Base-by-base conservation (phyloP, 2,113 vertebrate species). In the Tragelaphus strepsiceros region DNA sequence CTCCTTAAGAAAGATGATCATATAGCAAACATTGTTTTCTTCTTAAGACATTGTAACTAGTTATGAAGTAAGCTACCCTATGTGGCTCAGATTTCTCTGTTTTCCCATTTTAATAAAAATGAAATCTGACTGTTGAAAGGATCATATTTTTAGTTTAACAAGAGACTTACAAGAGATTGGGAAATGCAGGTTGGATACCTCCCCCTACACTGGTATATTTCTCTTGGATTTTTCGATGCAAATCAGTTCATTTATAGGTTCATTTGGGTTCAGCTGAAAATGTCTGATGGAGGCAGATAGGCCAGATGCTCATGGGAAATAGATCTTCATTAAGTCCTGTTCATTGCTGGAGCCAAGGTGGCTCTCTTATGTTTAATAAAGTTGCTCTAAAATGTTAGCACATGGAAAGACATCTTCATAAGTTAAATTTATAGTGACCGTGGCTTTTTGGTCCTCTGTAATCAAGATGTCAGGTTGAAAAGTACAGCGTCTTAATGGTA, bases 171-270 rank as follows among this genome's bases (percentile, higher is more conserved):
- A 8, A 94, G 61, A 95, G 62, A 59, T 96, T 90, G 32, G 17
- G n/a, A 94, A 90, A 49, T 92, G 53, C 46, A 87, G 80, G 54
- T 82, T 86, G n/a, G 19, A 39, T 56, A 43, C 85, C 32, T 91
- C 43, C 81, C 12, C 30, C 46, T 56, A 32, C 14, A 35, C 30
- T 62, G 21, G 26, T 95, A 58, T 35, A 90, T 97, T 98, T 97
- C 35, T 97, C 8, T 82, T 96, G 77, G 26, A 86, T 95, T 96
- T 93, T 80, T 90, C 58, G 67, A 83, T 93, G 87, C 30, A 94
- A 85, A 94, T 94, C 71, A 94, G n/a, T 92, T 97, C 85, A 94
- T 95, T 96, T 97, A 59, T 58, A 90, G 95, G 88, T 98, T 98
- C 97, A 97, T 93, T 97, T 95, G 86, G 81, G 95, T 97, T 95